phyloP scores from a whole-genome alignment of 1,140 invertebrate species.

The Drosophila lowei region DNA sequence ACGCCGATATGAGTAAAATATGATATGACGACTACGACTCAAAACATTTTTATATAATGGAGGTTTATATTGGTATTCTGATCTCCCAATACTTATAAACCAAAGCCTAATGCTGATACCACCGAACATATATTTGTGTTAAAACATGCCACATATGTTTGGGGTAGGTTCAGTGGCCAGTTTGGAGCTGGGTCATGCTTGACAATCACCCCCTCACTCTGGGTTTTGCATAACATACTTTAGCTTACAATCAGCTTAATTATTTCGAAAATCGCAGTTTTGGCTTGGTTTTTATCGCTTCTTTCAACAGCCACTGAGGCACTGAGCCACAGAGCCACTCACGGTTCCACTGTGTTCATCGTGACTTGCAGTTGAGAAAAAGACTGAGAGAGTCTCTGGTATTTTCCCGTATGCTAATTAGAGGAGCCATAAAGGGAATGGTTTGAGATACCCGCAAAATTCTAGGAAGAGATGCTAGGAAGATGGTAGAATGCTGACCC shows the following conservation, averaged over 20 bases:
- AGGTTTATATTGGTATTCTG: no score
- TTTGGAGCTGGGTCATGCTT: slow-evolving; percentile 9
- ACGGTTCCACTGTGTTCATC: slow-evolving; percentile 10
- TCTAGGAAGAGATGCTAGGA: not conserved
- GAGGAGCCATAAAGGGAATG: not conserved
- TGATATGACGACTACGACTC: no score
- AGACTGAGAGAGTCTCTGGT: not conserved
- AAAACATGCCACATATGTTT: not conserved
- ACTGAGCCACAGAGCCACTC: slow-evolving; percentile 2
- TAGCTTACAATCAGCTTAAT: no score
- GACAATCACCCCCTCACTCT: not conserved
- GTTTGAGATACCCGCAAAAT: not conserved
- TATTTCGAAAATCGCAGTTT: no score
- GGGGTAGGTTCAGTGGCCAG: slow-evolving; percentile 1
- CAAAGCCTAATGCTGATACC: no score
- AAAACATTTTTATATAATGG: no score
- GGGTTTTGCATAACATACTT: no score
- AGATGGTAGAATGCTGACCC: not conserved
- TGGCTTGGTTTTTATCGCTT: slow-evolving; percentile 14
- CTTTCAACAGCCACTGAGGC: slow-evolving; percentile 1
- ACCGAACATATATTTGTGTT: not conserved
- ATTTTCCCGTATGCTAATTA: slow-evolving; percentile 21
- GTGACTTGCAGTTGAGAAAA: slow-evolving; percentile 33
- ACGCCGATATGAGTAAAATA: no score
- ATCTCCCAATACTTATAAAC: not conserved